A percentile compares a stretch with the other conserved stretches of the same genome.
Conservation (phyloP, 2,113 vertebrate species). For the Cavia aperea region DNA sequence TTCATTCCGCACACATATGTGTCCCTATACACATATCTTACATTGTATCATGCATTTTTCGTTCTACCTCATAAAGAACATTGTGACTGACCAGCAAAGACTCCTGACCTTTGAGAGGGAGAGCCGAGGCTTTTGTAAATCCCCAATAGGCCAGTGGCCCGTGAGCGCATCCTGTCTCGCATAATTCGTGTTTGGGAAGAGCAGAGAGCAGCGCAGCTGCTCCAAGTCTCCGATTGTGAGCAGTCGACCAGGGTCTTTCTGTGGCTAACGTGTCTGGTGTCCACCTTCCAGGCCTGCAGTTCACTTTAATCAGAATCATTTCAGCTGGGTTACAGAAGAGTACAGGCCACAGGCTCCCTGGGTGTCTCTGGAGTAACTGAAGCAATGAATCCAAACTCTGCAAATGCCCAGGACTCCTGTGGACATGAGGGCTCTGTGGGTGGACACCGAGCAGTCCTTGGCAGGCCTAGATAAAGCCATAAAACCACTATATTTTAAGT, state of each 20-base stretch:
- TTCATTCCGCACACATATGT: neutral
- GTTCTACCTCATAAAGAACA: neutral
- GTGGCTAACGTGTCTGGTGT: neutral
- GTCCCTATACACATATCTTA: neutral
- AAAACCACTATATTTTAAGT: neutral
- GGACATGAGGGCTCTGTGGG: neutral
- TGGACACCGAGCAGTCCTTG: neutral
- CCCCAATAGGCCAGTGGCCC: neutral
- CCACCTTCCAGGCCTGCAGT: neutral
- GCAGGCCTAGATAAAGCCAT: neutral
- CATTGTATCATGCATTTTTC: neutral
- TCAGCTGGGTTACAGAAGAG: neutral
- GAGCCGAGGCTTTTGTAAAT: neutral
- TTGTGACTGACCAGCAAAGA: neutral
- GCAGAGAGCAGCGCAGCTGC: neutral
- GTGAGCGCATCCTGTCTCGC: neutral
- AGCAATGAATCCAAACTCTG: neutral
- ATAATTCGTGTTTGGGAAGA: neutral
- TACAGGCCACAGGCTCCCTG: neutral
- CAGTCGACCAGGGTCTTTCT: neutral
- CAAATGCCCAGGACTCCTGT: neutral
- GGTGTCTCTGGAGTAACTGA: neutral
- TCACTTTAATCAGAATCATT: slow-evolving; percentile 19
- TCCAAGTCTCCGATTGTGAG: neutral
- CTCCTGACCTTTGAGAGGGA: slow-evolving; percentile 12